Conservation (phyloP, 2,113 vertebrate species). For the Protobothrops flavoviridis region DNA sequence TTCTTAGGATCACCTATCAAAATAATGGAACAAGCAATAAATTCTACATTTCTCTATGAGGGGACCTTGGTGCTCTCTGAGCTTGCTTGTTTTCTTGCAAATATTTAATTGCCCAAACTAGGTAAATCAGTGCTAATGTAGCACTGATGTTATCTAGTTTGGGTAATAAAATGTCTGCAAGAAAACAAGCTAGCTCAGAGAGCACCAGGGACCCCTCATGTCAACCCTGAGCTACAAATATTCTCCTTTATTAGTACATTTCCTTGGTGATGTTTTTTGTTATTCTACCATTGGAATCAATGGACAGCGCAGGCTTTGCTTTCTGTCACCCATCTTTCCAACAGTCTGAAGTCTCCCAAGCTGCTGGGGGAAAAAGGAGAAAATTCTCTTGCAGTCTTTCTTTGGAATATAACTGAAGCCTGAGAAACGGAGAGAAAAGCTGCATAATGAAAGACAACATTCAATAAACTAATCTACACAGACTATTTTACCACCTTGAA, state of each 20-base stretch:
- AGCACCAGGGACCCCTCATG: not conserved
- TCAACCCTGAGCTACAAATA: not conserved
- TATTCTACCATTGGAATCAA: not conserved
- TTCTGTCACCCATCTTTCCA: not conserved
- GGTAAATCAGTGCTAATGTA: not conserved
- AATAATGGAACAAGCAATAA: not conserved
- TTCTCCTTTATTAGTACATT: not conserved
- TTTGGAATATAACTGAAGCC: not conserved
- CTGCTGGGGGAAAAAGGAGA: not conserved
- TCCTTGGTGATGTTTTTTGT: not conserved
- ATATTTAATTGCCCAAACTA: not conserved
- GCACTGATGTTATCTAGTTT: not conserved
- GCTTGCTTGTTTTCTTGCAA: not conserved
- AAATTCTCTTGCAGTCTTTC: not conserved
- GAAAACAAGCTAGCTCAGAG: not conserved
- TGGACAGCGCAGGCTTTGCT: not conserved
- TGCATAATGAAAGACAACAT: not conserved
- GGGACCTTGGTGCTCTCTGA: not conserved
- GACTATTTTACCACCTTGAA: not conserved
- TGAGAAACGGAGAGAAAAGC: not conserved
- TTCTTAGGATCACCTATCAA: not conserved
- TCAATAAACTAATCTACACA: not conserved
- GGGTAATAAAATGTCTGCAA: not conserved
- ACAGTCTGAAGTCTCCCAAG: not conserved
- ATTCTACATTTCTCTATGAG: not conserved